Evolutionary conservation across 2,888 invertebrate genomes (phyloP), one percentile per base, ranked within the genome.

Genomic region (Andrena camellia): DNA sequence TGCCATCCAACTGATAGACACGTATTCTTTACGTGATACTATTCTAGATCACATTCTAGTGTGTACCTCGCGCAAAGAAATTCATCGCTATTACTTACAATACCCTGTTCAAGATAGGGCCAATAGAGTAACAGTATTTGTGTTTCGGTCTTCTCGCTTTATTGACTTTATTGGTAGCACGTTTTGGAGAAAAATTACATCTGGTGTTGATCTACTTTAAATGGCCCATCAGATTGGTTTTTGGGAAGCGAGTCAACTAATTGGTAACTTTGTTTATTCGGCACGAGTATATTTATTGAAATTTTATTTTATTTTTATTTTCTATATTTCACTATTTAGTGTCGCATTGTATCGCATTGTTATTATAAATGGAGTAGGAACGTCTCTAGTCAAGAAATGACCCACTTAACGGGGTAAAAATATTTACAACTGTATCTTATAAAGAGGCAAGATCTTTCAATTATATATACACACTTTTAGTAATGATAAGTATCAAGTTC

Each of bases 1-100:
- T 31, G 59, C 42, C 69, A 64, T 35, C 29, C 52, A 29, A 48
- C 23, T 35, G 64, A 81, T 70, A 23, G 72, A 64, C 75, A 2
- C 26, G 71, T 54, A 23, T 60, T 29, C 33, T 62, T 50, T 71
- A 42, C 29, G 35, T 5, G 26, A 42, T 50, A n/a, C 50, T 62
- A 67, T 80, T 78, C 71, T 48, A 29, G 66, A 33, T 54, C 60
- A 20, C 31, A 59, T 52, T 54, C 78, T 29, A 66, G 26, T 20
- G 13, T 8, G 62, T 42, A 59, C 52, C 59, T 59, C 29, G 20
- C 33, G 42, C 63, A 13, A 7, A 2, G 57, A 68, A 69, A 59
- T 78, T 42, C 71, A 54, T 67, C 57, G 62, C 8, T 60, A 48
- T 48, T 33, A 62, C 54, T 71, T 78, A 48, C 52, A 8, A 29